Conservation (phyloP, 2,888 invertebrate genomes). For the Drosophila pegasa region DNA sequence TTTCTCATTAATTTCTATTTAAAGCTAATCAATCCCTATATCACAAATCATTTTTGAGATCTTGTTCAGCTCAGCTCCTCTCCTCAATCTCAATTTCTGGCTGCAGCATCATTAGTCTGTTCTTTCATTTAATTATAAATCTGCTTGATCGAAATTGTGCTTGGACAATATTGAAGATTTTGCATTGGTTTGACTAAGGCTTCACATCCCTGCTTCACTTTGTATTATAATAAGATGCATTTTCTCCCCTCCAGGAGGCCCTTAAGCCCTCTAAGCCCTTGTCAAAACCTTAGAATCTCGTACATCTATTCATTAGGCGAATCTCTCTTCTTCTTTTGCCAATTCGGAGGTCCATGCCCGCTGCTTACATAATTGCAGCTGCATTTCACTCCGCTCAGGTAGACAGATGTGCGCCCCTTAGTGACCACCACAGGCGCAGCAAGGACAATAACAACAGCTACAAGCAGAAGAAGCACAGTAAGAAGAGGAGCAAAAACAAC, state of each 20-base stretch:
- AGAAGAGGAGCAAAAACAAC: background rate
- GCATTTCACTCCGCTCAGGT: conserved; percentile 42
- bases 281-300: background rate
- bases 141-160: too few species aligned
- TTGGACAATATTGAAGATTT: too few species aligned
- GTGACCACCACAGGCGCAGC: conserved; percentile 43
- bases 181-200: too few species aligned
- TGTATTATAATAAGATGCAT: background rate
- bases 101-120: too few species aligned
- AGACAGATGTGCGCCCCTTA: conserved; percentile 43
- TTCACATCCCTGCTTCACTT: too few species aligned
- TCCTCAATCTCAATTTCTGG: too few species aligned
- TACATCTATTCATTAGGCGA: conserved; percentile 18
- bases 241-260: background rate
- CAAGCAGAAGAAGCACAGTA: conserved; percentile 2
- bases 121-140: too few species aligned
- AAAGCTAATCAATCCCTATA: too few species aligned
- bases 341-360: conserved; percentile 12
- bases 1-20: too few species aligned
- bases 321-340: background rate
- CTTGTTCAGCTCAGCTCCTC: too few species aligned
- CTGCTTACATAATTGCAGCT: conserved; percentile 52
- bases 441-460: conserved; percentile 15
- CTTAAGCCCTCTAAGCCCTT: conserved; percentile 5
- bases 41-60: too few species aligned